Evolutionary conservation across 2,113 vertebrate genomes (phyloP), one percentile per base, ranked within the genome.

Genomic region (Fulica atra): DNA sequence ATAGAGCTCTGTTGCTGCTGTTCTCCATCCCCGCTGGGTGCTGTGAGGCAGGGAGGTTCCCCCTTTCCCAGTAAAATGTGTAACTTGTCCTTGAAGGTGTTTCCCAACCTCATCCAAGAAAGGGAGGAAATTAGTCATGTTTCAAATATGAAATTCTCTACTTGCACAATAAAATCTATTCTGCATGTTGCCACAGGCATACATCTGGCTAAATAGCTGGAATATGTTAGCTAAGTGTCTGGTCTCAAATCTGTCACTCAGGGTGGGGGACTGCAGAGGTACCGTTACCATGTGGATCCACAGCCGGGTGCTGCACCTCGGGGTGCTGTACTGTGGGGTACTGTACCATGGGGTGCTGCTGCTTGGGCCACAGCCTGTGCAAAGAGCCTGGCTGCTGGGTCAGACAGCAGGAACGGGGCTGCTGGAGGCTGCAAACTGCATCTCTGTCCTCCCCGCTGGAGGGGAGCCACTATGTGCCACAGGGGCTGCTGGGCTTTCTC

Each of bases 331-430:
- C 44, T 9, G 21, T 48, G 48, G 4, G 1, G 4, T 24, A 60
- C 26, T 18, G 36, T 16, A 10, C 36, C 9, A 11, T 0, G 5
- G 35, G 18, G 10, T 40, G 46, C 51, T 28, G 36, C 23, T 6
- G 20, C 11, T 16, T 0, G 5, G 36, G 18, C 9, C 33, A 31
- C 51, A 54, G n/a, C 38, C 29, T 5, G 0, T 15, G 40, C 10
- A 19, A 3, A 5, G n/a, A 31, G 17, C 4, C 6, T 11, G 11
- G 48, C 17, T 14, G 26, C 50, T 0, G 3, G 11, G 2, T 23
- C 5, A 3, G 63, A 11, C 2, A 5, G 23, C 1, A 1, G 53
- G 51, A 33, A 26, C 0, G 2, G 38, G 57, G 40, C 7, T 0
- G 64, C n/a, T 10, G 8, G 3, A 28, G 56, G 28, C 50, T 31